Conservation (phyloP, 2,113 vertebrate genomes). For the Galemys pyrenaicus region DNA sequence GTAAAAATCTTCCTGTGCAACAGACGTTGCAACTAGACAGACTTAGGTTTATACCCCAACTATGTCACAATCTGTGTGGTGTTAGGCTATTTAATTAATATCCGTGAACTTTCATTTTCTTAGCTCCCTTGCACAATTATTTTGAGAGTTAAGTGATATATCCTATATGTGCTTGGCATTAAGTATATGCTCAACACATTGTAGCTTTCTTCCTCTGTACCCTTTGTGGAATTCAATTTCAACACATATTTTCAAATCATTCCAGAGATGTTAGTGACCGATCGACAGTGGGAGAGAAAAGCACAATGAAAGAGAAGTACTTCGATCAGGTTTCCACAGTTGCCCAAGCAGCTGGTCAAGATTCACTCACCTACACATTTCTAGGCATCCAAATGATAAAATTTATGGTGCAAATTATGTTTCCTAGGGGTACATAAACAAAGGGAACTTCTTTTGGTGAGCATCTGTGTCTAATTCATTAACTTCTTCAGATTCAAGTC, state of each 20-base stretch:
- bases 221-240: neutral
- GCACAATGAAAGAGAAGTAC: neutral
- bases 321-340: neutral
- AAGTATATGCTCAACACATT: neutral
- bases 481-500: neutral
- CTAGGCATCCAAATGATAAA: neutral
- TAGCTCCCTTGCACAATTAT: neutral
- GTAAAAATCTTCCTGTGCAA: neutral
- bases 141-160: slow-evolving; percentile 24
- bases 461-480: neutral
- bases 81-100: neutral
- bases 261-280: neutral
- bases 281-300: neutral
- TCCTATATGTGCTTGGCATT: neutral
- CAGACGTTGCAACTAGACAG: neutral
- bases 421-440: neutral
- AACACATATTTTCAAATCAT: slow-evolving; percentile 25
- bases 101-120: slow-evolving; percentile 8
- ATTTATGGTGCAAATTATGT: neutral
- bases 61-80: neutral
- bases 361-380: neutral
- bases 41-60: neutral
- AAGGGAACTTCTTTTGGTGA: neutral
- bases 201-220: neutral
- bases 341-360: neutral